phyloP scores from a whole-genome alignment of 2,113 vertebrate species.

The Centropristis striata region DNA sequence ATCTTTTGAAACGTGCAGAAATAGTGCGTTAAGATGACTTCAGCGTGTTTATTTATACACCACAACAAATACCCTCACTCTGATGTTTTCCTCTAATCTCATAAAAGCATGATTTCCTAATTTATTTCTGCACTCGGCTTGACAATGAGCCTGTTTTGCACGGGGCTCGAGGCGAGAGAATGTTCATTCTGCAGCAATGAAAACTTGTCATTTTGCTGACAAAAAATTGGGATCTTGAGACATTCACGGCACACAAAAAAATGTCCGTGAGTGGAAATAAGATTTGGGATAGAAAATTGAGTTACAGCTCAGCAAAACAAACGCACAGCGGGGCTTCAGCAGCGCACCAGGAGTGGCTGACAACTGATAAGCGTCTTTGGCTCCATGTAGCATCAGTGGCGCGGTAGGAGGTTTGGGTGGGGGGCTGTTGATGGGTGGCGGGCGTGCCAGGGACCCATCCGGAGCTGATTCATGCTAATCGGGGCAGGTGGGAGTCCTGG shows the following conservation, averaged over 20 bases:
- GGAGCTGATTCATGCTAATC: constrained; percentile 71
- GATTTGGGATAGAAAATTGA: constrained; percentile 39
- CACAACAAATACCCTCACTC: not conserved
- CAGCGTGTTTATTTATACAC: not conserved
- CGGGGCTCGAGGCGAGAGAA: not conserved
- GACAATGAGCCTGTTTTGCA: constrained; percentile 2
- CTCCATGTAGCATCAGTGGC: constrained; percentile 45
- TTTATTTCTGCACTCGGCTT: constrained; percentile 22
- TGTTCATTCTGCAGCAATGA: not conserved
- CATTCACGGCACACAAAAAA: constrained; percentile 10
- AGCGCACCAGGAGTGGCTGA: constrained; percentile 43
- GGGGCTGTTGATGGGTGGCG: constrained; percentile 31
- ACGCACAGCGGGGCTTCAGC: constrained; percentile 43
- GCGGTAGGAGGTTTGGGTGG: constrained; percentile 11
- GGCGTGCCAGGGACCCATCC: constrained; percentile 44
- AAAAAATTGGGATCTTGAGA: constrained; percentile 11
- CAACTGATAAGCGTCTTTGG: constrained; percentile 66
- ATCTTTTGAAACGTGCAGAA: constrained; percentile 29
- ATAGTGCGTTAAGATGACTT: not conserved
- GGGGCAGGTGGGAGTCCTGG: constrained; percentile 64
- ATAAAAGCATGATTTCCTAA: constrained; percentile 6
- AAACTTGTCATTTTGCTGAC: not conserved
- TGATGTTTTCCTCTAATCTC: not conserved
- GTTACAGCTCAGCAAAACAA: constrained; percentile 60
- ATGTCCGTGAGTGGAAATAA: not conserved